phyloP scores from a whole-genome alignment of 2,113 vertebrate genomes.

The Porphyrio hochstetteri region DNA sequence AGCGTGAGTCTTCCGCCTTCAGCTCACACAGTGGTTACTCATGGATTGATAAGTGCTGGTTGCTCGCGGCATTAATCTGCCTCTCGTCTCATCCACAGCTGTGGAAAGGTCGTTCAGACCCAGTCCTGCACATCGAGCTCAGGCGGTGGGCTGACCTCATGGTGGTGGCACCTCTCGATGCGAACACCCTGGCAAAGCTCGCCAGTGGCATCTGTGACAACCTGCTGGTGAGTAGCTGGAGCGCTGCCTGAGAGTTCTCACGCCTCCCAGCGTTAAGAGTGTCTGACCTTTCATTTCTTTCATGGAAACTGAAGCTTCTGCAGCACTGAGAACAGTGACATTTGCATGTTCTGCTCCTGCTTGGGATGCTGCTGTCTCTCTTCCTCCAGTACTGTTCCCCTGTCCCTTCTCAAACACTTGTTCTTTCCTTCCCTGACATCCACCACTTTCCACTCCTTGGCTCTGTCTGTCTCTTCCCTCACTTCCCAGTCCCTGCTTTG shows the following conservation, averaged over 20 bases:
- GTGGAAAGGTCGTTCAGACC: conserved; percentile 87
- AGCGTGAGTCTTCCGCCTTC: not conserved
- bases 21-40: not conserved
- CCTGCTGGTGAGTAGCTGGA: conserved; percentile 85
- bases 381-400: not conserved
- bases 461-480: not conserved
- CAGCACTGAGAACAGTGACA: not conserved
- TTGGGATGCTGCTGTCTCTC: not conserved
- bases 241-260: not conserved
- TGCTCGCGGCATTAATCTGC: not conserved
- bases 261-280: not conserved
- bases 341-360: not conserved
- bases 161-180: conserved; percentile 92
- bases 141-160: conserved; percentile 93
- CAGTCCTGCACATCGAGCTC: conserved; percentile 93
- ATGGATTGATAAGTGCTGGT: not conserved
- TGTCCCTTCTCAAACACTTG: not conserved
- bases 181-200: conserved; percentile 95
- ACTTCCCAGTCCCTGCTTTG: not conserved
- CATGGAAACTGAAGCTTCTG: not conserved
- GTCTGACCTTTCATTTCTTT: not conserved
- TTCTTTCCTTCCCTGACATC: not conserved
- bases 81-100: conserved; percentile 67
- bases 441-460: fast-evolving
- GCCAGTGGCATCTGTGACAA: conserved; percentile 95